Evolutionary conservation across 2,888 invertebrate species (phyloP).

Genomic region (Apamea anceps): DNA sequence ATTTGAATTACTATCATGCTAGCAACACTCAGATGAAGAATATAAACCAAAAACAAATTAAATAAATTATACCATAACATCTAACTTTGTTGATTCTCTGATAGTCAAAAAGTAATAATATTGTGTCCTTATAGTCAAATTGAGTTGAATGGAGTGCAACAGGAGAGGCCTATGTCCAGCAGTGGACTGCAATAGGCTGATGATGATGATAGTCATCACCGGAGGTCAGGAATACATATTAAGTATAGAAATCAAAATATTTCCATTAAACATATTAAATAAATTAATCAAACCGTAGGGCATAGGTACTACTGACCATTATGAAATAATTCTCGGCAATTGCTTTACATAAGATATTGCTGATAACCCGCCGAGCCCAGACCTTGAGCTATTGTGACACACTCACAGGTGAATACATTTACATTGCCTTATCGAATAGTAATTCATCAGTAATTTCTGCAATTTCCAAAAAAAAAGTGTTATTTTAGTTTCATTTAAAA

Average conservation of each 20-base stretch:
- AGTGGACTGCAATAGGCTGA: too few species aligned
- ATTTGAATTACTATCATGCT: background rate
- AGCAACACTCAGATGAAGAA: background rate
- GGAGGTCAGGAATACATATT: background rate
- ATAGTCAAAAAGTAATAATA: background rate
- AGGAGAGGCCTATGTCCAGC: too few species aligned
- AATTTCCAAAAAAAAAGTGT: background rate
- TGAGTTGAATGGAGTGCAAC: too few species aligned
- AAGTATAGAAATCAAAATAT: background rate
- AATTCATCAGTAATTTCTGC: too few species aligned
- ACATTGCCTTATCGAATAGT: background rate
- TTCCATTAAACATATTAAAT: background rate
- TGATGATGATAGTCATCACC: too few species aligned
- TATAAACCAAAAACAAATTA: background rate
- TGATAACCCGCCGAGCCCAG: background rate
- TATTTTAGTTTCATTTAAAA: background rate
- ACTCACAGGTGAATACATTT: constrained; percentile 20
- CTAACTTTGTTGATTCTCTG: background rate
- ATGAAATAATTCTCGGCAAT: background rate
- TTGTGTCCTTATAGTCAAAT: background rate
- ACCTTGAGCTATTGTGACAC: background rate
- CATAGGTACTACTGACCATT: background rate
- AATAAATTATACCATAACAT: background rate
- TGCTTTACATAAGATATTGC: background rate
- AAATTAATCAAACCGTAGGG: background rate